Base-by-base conservation (phyloP, 2,888 invertebrate species). In the Drosophila dives region DNA sequence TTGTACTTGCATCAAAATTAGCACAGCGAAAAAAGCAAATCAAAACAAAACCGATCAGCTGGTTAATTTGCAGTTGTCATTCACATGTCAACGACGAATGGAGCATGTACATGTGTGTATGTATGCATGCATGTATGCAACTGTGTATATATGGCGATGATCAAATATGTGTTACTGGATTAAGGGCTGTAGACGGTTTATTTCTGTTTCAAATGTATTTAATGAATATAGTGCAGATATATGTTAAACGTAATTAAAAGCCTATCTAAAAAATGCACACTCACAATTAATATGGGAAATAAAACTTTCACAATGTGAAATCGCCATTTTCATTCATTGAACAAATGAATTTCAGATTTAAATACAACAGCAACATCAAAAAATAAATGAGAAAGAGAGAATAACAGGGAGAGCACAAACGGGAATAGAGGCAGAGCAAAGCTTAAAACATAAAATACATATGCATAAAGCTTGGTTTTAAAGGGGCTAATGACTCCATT, bases 301-400 rank as follows among this genome's bases (percentile, higher is more conserved):
- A 45, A 69, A 85, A 86, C 84, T 85, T 85, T 85, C 84, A 84
- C 86, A 86, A 71, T 75, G 73, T 67, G 66, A 83, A 72, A 73
- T 66, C 68, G 65, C 76, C 55, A 75, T 81, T 83, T 84, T 77
- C 79, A 77, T 56, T 73, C 77, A 79, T 70, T 71, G 69, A 77
- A 75, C 58, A 77, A 81, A 68, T 63, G 10, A 42, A 56, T 56
- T 42, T 42, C 34, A 51, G 70, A 77, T 80, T 74, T 72, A 77
- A 84, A 86, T 77, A 72, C 62, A 73, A 65, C 32, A 32, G 42
- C 33, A n/a, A 54, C 20, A 20, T n/a, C 32, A 62, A 48, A 26
- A 63, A 53, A 26, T 63, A 45, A 53, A 26, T 63, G 38, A 59
- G 34, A 29, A 32, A 62, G 32, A 29, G 38, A n/a, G n/a, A 50